Conservation (phyloP, 2,888 invertebrate species). For the Pyrrhosoma nymphula region DNA sequence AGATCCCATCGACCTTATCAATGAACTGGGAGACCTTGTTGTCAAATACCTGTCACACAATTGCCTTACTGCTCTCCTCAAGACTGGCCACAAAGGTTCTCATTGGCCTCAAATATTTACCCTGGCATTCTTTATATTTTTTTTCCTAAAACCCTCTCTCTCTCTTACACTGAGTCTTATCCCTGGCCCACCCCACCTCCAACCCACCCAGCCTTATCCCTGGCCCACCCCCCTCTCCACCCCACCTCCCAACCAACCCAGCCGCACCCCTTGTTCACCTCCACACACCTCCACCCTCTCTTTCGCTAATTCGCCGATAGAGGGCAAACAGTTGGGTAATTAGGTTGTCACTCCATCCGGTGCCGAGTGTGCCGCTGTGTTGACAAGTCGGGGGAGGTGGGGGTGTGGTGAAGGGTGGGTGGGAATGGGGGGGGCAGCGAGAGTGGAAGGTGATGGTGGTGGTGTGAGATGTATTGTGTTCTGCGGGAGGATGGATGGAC, state of each 20-base stretch:
- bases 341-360: conserved; percentile 66
- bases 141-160: not conserved
- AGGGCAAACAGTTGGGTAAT: conserved; percentile 66
- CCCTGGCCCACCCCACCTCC: not conserved
- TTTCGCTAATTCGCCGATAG: conserved; percentile 58
- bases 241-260: not conserved
- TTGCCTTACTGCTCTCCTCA: not conserved
- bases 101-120: not conserved
- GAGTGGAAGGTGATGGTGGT: not conserved
- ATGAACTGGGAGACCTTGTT: not conserved
- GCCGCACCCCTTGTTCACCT: not conserved
- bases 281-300: not conserved
- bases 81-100: not conserved
- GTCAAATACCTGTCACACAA: not conserved
- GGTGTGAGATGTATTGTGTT: not conserved
- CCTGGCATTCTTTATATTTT: not conserved
- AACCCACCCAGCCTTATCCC: not conserved
- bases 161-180: not conserved
- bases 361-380: conserved; percentile 49
- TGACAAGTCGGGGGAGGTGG: conserved; percentile 34
- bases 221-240: not conserved
- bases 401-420: not conserved
- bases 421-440: not conserved
- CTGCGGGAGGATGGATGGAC: not conserved
- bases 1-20: not conserved